phyloP scores from a whole-genome alignment of 2,113 vertebrate genomes.

The Rhabdornis inornatus region DNA sequence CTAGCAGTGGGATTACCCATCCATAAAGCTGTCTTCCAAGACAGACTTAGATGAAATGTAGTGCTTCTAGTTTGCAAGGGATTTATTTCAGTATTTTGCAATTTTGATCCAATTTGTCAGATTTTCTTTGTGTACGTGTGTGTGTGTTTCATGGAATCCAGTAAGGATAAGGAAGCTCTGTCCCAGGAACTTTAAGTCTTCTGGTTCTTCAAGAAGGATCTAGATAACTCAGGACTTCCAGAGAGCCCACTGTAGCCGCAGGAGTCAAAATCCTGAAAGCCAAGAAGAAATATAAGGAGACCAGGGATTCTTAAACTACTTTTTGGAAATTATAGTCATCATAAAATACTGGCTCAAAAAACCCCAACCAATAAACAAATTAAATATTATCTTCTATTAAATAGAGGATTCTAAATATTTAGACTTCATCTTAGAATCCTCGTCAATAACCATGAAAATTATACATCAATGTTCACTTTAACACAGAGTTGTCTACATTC shows the following conservation, averaged over 20 bases:
- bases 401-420: background rate
- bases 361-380: accelerated
- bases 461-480: background rate
- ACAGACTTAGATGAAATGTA: background rate
- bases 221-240: background rate
- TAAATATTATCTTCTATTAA: background rate
- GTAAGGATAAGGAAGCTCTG: background rate
- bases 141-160: background rate
- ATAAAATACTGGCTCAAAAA: background rate
- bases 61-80: background rate
- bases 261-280: background rate
- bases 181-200: background rate
- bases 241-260: background rate
- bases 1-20: background rate
- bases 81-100: background rate
- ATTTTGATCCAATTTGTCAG: background rate
- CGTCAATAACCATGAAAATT: background rate
- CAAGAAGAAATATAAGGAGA: background rate
- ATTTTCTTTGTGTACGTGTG: background rate
- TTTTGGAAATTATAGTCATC: background rate
- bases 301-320: background rate
- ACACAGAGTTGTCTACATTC: background rate
- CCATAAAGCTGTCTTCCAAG: background rate
- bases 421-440: background rate
- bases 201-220: background rate